Base-by-base conservation (phyloP, 2,888 invertebrate genomes). In the Cataglyphis rosenhaueri region DNA sequence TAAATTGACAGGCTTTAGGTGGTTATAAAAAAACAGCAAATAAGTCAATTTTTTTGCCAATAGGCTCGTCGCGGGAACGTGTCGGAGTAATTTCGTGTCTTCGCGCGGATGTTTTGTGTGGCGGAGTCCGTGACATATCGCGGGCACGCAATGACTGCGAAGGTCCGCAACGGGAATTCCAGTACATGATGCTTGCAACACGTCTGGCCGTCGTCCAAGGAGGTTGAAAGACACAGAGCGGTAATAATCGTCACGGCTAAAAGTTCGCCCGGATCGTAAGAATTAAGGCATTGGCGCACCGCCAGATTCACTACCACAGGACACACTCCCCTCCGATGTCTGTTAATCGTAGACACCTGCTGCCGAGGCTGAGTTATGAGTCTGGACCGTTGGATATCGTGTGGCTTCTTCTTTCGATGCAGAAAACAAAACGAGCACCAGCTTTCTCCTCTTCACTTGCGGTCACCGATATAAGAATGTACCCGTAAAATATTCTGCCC, bases 161-260 rank as follows among this genome's bases (percentile, higher is more conserved):
- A 87, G 90, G 86, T 85, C 64, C 85, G 82, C 83, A 84, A 65
- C 64, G 90, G 88, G 87, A 91, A 92, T 91, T 89, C 90, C 90
- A 85, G 86, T 85, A 87, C 85, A 87, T 81, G 91, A 25, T 25
- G 25, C 87, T 91, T 84, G 88, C 88, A 86, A 88, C 88, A 90
- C 84, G 91, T 81, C 86, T 93, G 93, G 93, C 92, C 76, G 70
- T n/a, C 64, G 62, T 91, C 93, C 92, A 92, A 92, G 83, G 91
- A 92, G 92, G 91, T 92, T 92, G 92, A 90, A 87, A 90, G 82
- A 65, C 57, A 88, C 84, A 79, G 83, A 25, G 25, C 85, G 82
- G 86, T 91, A 89, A 91, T 90, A 91, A 91, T 91, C 89, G 88
- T 83, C 82, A 64, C 81, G 83, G 76, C 86, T 86, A 86, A 91